phyloP scores from a whole-genome alignment of 2,797 vertebrate genomes.

The Danio choprae region DNA sequence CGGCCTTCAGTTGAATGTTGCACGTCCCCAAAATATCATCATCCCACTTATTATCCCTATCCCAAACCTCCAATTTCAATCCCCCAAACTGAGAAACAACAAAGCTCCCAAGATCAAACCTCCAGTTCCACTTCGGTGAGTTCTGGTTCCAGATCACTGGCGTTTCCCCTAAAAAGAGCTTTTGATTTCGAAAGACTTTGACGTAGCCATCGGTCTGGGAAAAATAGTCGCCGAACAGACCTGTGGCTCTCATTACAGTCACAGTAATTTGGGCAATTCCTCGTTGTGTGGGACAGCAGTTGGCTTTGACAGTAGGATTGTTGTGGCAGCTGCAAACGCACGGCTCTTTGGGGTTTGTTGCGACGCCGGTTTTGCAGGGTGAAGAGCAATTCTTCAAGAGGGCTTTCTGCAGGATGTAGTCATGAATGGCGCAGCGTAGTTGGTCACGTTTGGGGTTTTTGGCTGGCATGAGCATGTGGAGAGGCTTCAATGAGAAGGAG shows the following conservation, averaged over 20 bases:
- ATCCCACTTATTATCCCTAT: slow-evolving; percentile 77
- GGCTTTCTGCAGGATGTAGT: slow-evolving; percentile 79
- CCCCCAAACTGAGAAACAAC: slow-evolving; percentile 56
- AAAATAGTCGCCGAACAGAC: slow-evolving; percentile 77
- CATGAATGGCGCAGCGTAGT: slow-evolving; percentile 78
- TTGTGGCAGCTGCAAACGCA: slow-evolving; percentile 78
- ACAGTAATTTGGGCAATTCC: slow-evolving; percentile 79
- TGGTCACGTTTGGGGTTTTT: slow-evolving; percentile 55
- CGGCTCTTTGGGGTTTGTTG: slow-evolving; percentile 63
- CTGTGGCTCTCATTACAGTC: slow-evolving; percentile 59
- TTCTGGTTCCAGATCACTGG: slow-evolving; percentile 67
- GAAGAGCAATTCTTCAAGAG: slow-evolving; percentile 80
- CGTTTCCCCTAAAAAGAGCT: slow-evolving; percentile 45
- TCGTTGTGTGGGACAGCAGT: slow-evolving; percentile 81
- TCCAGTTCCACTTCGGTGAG: slow-evolving; percentile 73
- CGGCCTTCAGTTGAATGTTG: slow-evolving; percentile 50
- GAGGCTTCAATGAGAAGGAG: slow-evolving; percentile 78
- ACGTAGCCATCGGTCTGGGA: slow-evolving; percentile 79
- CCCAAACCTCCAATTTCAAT: slow-evolving; percentile 82
- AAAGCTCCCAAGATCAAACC: slow-evolving; percentile 67
- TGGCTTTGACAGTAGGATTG: slow-evolving; percentile 54
- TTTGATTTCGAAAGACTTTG: slow-evolving; percentile 68
- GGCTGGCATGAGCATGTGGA: slow-evolving; percentile 75
- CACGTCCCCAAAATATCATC: slow-evolving; percentile 84
- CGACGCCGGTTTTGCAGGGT: slow-evolving; percentile 72